Percentiles rank a stretch among this genome's conserved stretches.
Conservation (phyloP, 2,888 invertebrate genomes). For the Chrysolina haemoptera region DNA sequence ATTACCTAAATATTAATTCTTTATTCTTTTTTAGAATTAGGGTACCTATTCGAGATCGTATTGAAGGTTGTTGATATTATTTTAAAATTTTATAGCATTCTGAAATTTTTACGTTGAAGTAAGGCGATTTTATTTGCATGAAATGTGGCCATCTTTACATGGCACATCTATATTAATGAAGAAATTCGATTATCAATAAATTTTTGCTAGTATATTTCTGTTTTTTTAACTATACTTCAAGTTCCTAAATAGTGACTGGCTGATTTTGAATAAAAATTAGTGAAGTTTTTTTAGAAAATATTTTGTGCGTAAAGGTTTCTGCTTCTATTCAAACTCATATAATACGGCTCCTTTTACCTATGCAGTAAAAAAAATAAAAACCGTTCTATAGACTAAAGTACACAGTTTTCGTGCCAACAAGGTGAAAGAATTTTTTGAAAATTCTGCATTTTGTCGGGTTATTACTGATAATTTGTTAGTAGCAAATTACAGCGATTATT, state of each 20-base stretch:
- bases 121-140: slow-evolving; percentile 34
- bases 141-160: slow-evolving; percentile 27
- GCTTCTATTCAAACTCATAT: no score
- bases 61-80: slow-evolving; percentile 40
- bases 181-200: slow-evolving; percentile 24
- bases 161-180: slow-evolving; percentile 31
- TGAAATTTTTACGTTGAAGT: slow-evolving; percentile 1
- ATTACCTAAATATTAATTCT: slow-evolving; percentile 22
- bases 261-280: no score
- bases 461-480: no score
- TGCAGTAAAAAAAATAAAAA: no score
- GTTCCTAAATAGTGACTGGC: background rate
- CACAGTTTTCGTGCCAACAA: no score
- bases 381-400: no score
- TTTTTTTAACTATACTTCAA: background rate
- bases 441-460: no score
- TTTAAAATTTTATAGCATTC: slow-evolving; percentile 29
- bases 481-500: no score
- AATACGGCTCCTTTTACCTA: no score
- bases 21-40: slow-evolving; percentile 40
- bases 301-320: no score
- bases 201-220: slow-evolving; percentile 24
- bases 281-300: no score
- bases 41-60: slow-evolving; percentile 31
- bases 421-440: no score